Conservation (phyloP, 2,113 vertebrate species). For the Lampris incognitus region DNA sequence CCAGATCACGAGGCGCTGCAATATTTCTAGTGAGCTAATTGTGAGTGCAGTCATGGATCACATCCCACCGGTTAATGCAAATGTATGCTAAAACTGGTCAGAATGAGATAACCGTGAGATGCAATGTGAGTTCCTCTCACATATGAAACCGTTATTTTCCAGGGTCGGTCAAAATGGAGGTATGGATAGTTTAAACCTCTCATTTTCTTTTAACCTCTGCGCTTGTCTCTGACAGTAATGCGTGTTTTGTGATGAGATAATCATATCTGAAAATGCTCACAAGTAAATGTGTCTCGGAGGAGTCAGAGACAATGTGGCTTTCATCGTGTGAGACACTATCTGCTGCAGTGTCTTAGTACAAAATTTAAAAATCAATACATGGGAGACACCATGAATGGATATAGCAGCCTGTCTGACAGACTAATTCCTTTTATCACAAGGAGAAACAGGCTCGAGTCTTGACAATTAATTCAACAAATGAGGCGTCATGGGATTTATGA, state of each 20-base stretch:
- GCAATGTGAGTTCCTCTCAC: not conserved
- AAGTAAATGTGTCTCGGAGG: constrained; percentile 51
- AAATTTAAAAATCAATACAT: constrained; percentile 71
- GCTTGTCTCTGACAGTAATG: constrained; percentile 22
- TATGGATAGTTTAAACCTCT: constrained; percentile 14
- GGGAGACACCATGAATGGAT: constrained; percentile 49
- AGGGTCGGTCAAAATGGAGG: not conserved
- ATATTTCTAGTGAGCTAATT: constrained; percentile 38
- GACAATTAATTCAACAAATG: constrained; percentile 63
- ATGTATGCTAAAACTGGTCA: not conserved
- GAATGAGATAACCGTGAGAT: not conserved
- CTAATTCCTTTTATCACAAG: constrained; percentile 64
- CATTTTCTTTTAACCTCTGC: constrained; percentile 4
- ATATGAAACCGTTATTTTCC: constrained; percentile 1
- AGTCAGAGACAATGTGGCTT: constrained; percentile 46
- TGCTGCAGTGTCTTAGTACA: constrained; percentile 47
- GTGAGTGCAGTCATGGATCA: constrained; percentile 26
- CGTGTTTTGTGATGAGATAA: constrained; percentile 31
- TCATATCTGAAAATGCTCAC: constrained; percentile 16
- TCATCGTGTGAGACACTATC: constrained; percentile 48
- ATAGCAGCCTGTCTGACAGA: constrained; percentile 52
- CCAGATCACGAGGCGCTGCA: constrained; percentile 51
- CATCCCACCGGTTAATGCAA: constrained; percentile 18
- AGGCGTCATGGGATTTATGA: constrained; percentile 43
- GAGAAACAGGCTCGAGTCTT: constrained; percentile 34